Base-by-base conservation (phyloP, 2,797 vertebrate genomes). In the Alca torda region DNA sequence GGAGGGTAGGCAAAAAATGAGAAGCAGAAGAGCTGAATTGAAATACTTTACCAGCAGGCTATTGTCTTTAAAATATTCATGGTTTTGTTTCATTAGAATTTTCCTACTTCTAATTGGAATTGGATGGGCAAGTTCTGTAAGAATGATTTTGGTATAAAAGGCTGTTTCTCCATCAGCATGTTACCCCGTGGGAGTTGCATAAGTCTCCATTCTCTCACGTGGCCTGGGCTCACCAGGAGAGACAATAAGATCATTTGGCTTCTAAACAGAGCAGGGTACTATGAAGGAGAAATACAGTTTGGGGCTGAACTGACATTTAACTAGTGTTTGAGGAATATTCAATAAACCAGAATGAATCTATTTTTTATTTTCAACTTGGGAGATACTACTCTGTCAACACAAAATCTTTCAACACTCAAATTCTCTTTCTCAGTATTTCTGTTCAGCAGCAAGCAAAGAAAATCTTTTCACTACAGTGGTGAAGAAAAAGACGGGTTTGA, bases 31-130 rank as follows among this genome's bases (percentile, higher is more conserved):
- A 64, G 30, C 18, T 64, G 64, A 89, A 80, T 25, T 61, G 37
- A 83, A 95, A 80, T 83, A 51, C 46, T 93, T 91, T 65, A 92
- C 46, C 81, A 92, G 57, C 53, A 89, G 75, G 35, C 75, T 92
- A 89, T 85, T 87, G 78, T 95, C 74, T 96, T 94, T 95, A 78
- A 96, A 95, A 92, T 94, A 93, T 92, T 95, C 65, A 93, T 91
- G 65, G 61, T 1, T 95, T 89, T 92, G 35, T 92, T 91, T 94
- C 76, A 89, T 90, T 93, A 93, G 83, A 84, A 50, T 90, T 90
- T 89, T 89, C 86, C 57, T 89, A 5, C 45, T 91, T 90, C 68
- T 93, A 93, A 94, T 87, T 95, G 93, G 87, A 94, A 87, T 61
- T 81, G 78, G 72, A 87, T 81, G 79, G 41, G 54, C 46, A 84